A percentile compares a stretch with the other conserved stretches of the same genome.
Conservation (phyloP, 2,113 vertebrate genomes). For the Aphelocoma coerulescens region DNA sequence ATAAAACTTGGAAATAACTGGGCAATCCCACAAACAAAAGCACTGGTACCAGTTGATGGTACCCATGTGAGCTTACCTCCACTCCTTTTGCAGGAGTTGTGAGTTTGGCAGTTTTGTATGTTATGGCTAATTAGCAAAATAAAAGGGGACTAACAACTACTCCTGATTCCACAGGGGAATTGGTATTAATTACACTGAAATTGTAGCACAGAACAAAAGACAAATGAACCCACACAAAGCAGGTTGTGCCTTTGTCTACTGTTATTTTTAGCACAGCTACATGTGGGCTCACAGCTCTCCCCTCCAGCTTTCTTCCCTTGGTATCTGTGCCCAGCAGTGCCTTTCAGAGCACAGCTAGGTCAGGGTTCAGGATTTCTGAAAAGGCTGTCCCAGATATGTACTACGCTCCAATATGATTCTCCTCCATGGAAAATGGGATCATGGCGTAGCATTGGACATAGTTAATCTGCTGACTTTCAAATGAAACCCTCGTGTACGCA, state of each 20-base stretch:
- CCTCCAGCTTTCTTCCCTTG: neutral
- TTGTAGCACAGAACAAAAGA: neutral
- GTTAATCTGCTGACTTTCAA: neutral
- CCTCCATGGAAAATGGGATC: neutral
- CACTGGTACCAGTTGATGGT: neutral
- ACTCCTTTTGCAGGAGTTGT: neutral
- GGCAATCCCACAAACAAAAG: neutral
- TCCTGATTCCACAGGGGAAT: neutral
- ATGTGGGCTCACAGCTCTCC: neutral
- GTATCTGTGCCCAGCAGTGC: neutral
- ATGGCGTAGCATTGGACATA: neutral
- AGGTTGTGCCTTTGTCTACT: neutral
- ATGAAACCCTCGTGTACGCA: neutral
- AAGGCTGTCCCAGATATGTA: neutral
- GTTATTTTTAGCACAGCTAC: neutral
- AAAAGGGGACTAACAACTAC: neutral
- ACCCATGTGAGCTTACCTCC: neutral
- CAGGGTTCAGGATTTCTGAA: neutral
- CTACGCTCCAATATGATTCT: rapidly evolving
- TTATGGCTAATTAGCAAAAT: neutral
- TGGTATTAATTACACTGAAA: neutral
- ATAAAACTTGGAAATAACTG: neutral
- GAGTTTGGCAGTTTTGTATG: neutral
- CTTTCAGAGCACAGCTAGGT: neutral
- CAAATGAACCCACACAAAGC: neutral